These are phyloP conservation scores for Pseudomyrmex cubaensis DNA, from an alignment of 1,140 invertebrate species.

Conservation along the genomic window DNA sequence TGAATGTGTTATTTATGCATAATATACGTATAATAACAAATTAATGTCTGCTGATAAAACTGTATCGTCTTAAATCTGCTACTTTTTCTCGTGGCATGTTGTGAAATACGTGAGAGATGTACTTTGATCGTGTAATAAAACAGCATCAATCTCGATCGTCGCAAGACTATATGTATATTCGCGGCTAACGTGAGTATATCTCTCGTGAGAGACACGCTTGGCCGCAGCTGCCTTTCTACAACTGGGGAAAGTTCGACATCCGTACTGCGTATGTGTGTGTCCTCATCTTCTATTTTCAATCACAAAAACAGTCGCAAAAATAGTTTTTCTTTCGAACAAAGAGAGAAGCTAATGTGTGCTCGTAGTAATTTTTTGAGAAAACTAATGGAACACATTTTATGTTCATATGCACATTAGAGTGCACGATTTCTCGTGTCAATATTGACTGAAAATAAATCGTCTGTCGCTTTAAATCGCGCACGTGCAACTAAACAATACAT, in stretches of 20 bases:
- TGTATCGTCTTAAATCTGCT: not conserved
- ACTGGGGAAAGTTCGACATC: slow-evolving; percentile 44
- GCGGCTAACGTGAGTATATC: slow-evolving; percentile 20
- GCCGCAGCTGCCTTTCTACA: slow-evolving; percentile 40
- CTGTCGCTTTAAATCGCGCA: no score
- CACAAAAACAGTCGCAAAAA: slow-evolving; percentile 6
- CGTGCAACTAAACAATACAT: not conserved
- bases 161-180: slow-evolving; percentile 5
- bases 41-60: not conserved
- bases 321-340: not conserved
- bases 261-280: not conserved
- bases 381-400: not conserved
- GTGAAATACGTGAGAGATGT: not conserved
- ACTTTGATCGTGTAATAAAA: slow-evolving; percentile 6
- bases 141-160: slow-evolving; percentile 9
- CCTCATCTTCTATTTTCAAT: slow-evolving; percentile 23
- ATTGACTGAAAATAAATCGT: not conserved
- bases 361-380: not conserved
- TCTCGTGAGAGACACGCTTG: slow-evolving; percentile 39
- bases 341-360: not conserved
- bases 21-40: not conserved
- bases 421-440: not conserved
- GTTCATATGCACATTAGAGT: not conserved
- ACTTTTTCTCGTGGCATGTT: not conserved
- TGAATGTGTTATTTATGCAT: not conserved